Conservation (phyloP, 30 jellyfish, hydroid and myxozoan genomes). For the Cassiopea xamachana region DNA sequence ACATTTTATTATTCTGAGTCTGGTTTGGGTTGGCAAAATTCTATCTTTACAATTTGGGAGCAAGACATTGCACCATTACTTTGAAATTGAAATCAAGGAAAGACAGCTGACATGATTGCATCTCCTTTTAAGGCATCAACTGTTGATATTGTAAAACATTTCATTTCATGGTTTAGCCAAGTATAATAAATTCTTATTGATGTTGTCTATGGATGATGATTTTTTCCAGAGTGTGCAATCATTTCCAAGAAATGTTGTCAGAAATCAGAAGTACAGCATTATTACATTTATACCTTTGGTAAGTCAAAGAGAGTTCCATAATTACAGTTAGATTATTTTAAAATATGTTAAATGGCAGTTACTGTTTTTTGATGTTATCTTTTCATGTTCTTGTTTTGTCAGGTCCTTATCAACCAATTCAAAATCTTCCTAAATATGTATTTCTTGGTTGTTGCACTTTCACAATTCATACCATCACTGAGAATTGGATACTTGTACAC, state of each 20-base stretch:
- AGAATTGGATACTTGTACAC: conserved; percentile 97
- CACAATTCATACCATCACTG: conserved; percentile 90
- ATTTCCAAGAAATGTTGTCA: conserved; percentile 86
- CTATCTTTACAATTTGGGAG: no score
- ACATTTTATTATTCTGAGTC: no score
- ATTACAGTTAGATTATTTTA: no score
- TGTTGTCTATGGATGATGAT: not conserved
- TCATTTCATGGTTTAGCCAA: no score
- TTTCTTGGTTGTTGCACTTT: conserved; percentile 90
- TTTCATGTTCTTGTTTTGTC: not conserved
- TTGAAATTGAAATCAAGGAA: no score
- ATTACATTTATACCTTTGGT: conserved; percentile 90
- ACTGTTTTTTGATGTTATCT: not conserved
- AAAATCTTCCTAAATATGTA: conserved; percentile 86
- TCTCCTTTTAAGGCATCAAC: no score
- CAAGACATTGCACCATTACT: no score
- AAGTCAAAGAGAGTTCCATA: conserved; percentile 12
- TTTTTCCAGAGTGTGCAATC: conserved; percentile 66
- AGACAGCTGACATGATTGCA: no score
- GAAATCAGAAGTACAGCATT: conserved; percentile 91
- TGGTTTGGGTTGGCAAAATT: no score
- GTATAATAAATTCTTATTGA: no score
- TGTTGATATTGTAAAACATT: no score
- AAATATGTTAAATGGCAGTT: not conserved
- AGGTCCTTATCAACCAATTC: conserved; percentile 97